These are phyloP conservation scores for Thereva unica DNA, from an alignment of 2,888 invertebrate species.

Conservation along the genomic window DNA sequence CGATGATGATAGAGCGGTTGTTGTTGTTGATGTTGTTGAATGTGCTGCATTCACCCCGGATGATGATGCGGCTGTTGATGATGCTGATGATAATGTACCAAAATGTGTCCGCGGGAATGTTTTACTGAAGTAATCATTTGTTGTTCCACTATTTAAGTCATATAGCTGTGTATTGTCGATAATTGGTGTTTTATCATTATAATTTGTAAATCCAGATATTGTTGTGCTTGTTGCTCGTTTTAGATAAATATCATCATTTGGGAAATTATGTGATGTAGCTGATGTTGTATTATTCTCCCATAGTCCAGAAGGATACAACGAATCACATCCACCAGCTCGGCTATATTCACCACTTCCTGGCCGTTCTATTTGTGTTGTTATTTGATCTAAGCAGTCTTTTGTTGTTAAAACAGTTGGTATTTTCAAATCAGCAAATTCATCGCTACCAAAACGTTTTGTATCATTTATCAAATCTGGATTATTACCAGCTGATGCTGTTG, in stretches of 20 bases:
- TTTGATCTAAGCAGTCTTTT: slow-evolving; percentile 60
- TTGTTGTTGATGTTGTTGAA: slow-evolving; percentile 54
- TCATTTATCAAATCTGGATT: slow-evolving; percentile 87
- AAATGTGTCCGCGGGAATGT: slow-evolving; percentile 64
- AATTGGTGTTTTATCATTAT: slow-evolving; percentile 76
- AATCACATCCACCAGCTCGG: slow-evolving; percentile 71
- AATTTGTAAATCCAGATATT: slow-evolving; percentile 63
- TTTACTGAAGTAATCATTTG: slow-evolving; percentile 64
- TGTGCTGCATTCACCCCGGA: slow-evolving; percentile 43
- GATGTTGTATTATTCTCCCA: slow-evolving; percentile 64
- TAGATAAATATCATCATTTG: slow-evolving; percentile 58
- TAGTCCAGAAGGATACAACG: slow-evolving; percentile 77
- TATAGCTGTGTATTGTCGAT: slow-evolving; percentile 62
- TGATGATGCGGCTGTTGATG: slow-evolving; percentile 53
- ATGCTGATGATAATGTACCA: slow-evolving; percentile 32
- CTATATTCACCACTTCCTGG: slow-evolving; percentile 79
- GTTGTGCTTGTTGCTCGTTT: slow-evolving; percentile 65
- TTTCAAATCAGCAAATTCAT: slow-evolving; percentile 57
- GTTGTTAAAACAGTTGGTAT: slow-evolving; percentile 56
- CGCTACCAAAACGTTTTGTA: slow-evolving; percentile 69
- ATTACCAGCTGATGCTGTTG: slow-evolving; percentile 73
- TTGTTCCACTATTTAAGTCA: slow-evolving; percentile 53
- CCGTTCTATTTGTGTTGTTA: slow-evolving; percentile 57
- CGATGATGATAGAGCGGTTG: slow-evolving; percentile 52
- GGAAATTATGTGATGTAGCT: slow-evolving; percentile 24